A percentile compares a stretch with the other conserved stretches of the same genome.
These are phyloP conservation scores for Hypotaenidia philippensis DNA, from an alignment of 2,797 vertebrate genomes.

Conservation along the genomic window DNA sequence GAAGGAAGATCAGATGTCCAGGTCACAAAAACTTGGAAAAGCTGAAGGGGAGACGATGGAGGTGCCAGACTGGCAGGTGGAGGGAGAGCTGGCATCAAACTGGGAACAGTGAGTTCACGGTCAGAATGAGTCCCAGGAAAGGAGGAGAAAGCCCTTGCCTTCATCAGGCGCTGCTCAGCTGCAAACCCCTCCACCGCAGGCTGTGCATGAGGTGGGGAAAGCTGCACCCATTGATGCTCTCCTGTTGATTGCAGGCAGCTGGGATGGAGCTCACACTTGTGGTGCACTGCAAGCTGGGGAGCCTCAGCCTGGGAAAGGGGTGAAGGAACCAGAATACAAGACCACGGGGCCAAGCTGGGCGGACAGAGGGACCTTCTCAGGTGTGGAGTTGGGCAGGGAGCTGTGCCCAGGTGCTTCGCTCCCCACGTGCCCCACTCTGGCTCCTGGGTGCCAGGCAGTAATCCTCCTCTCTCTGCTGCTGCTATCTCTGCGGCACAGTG, in stretches of 20 bases:
- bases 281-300: neutral
- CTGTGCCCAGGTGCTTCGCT: neutral
- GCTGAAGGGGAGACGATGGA: neutral
- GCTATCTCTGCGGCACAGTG: neutral
- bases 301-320: neutral
- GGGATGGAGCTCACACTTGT: neutral
- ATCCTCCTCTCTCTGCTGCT: neutral
- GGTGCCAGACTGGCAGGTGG: neutral
- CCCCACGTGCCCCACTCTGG: fast-evolving
- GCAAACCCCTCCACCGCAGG: neutral
- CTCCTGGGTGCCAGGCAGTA: neutral
- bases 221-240: neutral
- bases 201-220: neutral
- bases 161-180: neutral
- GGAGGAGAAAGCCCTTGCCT: neutral
- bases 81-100: neutral
- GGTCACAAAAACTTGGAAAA: neutral
- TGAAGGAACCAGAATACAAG: neutral
- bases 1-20: neutral
- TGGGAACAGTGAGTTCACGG: neutral
- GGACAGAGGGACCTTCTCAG: neutral
- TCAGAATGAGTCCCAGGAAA: neutral
- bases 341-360: neutral
- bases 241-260: neutral
- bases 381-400: neutral